phyloP scores from a whole-genome alignment of 2,797 vertebrate species.

The Smutsia gigantea region DNA sequence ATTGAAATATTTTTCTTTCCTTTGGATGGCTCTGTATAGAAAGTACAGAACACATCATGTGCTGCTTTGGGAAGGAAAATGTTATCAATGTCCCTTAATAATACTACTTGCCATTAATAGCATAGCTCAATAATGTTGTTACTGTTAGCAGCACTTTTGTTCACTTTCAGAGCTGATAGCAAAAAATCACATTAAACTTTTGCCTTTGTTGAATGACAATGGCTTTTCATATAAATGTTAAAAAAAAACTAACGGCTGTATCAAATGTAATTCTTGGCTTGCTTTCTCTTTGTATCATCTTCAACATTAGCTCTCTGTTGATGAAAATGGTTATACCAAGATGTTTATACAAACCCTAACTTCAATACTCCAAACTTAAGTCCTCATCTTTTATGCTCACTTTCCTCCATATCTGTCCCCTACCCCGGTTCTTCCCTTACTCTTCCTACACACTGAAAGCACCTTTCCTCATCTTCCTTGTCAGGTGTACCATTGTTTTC shows the following conservation, averaged over 20 bases:
- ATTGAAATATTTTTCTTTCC: background rate
- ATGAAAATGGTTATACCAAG: background rate
- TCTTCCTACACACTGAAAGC: too few relatives aligned
- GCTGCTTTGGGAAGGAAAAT: background rate
- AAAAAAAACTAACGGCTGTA: background rate
- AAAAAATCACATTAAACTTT: slow-evolving; percentile 27
- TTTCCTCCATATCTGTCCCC: background rate
- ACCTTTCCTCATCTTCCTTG: background rate
- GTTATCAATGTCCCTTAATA: background rate
- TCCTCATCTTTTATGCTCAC: background rate
- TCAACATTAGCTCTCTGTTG: background rate
- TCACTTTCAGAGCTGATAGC: slow-evolving; percentile 22
- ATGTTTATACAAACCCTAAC: background rate
- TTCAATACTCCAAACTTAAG: background rate
- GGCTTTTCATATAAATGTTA: background rate
- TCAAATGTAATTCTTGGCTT: background rate
- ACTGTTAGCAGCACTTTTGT: background rate
- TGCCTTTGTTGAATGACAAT: background rate
- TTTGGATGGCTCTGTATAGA: background rate
- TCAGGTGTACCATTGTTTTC: background rate
- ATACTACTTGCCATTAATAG: background rate
- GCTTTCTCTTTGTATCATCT: background rate
- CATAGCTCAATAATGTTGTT: background rate
- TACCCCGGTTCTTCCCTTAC: background rate
- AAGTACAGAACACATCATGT: background rate